A percentile compares a stretch with the other conserved stretches of the same genome.
Evolutionary conservation across 1,140 invertebrate species (phyloP).

Genomic region (Sitophilus oryzae): DNA sequence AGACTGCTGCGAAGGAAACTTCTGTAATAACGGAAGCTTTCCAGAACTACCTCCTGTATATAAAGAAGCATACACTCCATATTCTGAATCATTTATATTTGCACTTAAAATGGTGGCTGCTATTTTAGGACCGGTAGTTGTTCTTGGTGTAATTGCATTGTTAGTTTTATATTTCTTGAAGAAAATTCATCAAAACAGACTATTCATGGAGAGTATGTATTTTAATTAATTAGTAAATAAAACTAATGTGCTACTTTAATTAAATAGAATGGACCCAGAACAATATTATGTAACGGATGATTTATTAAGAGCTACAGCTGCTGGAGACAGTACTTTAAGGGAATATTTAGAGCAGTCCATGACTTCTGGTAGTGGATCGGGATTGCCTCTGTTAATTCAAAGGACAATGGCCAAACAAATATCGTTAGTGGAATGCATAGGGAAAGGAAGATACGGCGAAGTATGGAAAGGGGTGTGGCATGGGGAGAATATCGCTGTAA

Average conservation of each 20-base stretch:
- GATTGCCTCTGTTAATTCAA: conserved; percentile 72
- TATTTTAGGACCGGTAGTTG: conserved; percentile 56
- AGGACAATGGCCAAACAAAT: conserved; percentile 72
- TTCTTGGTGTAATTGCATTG: conserved; percentile 50
- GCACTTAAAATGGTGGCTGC: conserved; percentile 55
- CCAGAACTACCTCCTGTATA: conserved; percentile 52
- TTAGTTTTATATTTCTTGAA: conserved; percentile 52
- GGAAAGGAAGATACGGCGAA: conserved; percentile 80
- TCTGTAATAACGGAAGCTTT: conserved; percentile 75
- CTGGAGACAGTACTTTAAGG: conserved; percentile 80
- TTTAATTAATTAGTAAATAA: too few relatives aligned
- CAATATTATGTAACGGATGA: conserved; percentile 61
- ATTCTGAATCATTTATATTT: conserved; percentile 43
- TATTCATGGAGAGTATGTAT: conserved; percentile 11
- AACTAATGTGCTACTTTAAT: background rate
- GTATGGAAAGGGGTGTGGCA: conserved; percentile 84
- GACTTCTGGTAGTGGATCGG: conserved; percentile 80
- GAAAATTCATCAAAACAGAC: conserved; percentile 54
- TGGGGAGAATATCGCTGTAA: conserved; percentile 83
- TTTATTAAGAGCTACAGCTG: conserved; percentile 68
- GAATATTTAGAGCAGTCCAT: conserved; percentile 74
- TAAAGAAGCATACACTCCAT: conserved; percentile 23
- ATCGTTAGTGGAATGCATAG: conserved; percentile 68
- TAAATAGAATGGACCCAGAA: conserved; percentile 52
- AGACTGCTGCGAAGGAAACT: conserved; percentile 67